Conservation (phyloP, 2,797 vertebrate species). For the Acipenser transmontanus region DNA sequence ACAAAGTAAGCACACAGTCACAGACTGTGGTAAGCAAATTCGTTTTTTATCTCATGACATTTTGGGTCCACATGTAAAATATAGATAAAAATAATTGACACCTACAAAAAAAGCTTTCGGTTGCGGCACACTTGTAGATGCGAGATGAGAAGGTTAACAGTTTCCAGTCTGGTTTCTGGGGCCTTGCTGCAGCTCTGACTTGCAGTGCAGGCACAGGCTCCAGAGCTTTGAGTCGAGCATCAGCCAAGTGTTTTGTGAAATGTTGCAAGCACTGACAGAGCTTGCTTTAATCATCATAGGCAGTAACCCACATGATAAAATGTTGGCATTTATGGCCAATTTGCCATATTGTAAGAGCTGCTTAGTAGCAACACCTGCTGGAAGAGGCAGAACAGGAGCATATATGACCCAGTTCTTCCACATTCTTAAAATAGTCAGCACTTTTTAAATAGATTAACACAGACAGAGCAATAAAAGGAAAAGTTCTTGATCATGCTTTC, state of each 20-base stretch:
- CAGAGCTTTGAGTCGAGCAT: constrained; percentile 25
- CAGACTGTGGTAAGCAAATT: background rate
- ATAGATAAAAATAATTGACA: constrained; percentile 6
- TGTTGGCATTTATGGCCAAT: constrained; percentile 1
- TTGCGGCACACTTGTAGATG: background rate
- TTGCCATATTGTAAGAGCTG: background rate
- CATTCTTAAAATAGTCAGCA: no score
- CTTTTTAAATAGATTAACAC: no score
- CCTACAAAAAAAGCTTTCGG: constrained; percentile 13
- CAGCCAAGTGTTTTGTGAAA: constrained; percentile 14
- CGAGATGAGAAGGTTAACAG: constrained; percentile 30
- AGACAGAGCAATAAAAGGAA: no score
- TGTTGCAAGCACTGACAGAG: constrained; percentile 21
- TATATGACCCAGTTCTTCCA: no score
- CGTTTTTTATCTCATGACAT: constrained; percentile 11
- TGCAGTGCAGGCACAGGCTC: constrained; percentile 7
- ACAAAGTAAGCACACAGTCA: no score
- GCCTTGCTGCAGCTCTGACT: constrained; percentile 3
- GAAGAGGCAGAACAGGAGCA: no score
- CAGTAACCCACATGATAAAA: background rate
- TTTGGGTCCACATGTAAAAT: constrained; percentile 8
- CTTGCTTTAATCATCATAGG: constrained; percentile 17
- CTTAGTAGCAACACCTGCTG: no score
- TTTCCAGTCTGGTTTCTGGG: constrained; percentile 25
- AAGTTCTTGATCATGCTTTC: no score